phyloP scores from a whole-genome alignment of 2,113 vertebrate genomes.

The Petrocephalus microphthalmus region DNA sequence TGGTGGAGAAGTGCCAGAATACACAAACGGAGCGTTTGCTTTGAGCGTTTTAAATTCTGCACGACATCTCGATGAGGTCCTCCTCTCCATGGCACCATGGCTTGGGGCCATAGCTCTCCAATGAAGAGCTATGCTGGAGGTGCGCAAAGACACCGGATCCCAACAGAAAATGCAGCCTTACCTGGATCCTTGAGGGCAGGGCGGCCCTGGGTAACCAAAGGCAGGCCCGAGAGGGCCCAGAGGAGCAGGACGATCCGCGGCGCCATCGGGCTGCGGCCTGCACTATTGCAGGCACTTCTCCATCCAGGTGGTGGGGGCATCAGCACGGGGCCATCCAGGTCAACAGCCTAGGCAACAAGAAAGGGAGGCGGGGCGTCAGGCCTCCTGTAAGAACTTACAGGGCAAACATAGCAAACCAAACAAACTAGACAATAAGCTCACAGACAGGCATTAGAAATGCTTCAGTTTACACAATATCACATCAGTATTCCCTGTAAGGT shows the following conservation, averaged over 20 bases:
- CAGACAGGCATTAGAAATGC: not conserved
- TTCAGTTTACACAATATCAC: not conserved
- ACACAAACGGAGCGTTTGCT: not conserved
- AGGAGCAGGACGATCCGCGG: conserved; percentile 56
- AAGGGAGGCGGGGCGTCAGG: not conserved
- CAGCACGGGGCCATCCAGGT: conserved; percentile 46
- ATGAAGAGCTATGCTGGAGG: not conserved
- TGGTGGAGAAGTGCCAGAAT: not conserved
- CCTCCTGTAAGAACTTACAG: not conserved
- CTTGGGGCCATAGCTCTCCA: not conserved
- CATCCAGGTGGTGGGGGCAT: conserved; percentile 59
- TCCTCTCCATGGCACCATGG: not conserved
- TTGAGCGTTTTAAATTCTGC: not conserved
- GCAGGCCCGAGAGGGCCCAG: conserved; percentile 48
- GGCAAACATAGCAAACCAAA: not conserved
- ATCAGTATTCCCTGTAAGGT: not conserved
- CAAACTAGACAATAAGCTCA: not conserved
- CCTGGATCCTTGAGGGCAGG: conserved; percentile 56
- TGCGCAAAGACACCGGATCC: not conserved
- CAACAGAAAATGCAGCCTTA: conserved; percentile 35
- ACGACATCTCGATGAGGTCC: not conserved
- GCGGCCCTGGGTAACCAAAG: conserved; percentile 45
- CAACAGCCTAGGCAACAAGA: conserved; percentile 21
- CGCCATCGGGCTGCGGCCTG: conserved; percentile 57
- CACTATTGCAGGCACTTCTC: conserved; percentile 53